Conservation (phyloP, 2,888 invertebrate species). For the Falcaria lacertinaria region DNA sequence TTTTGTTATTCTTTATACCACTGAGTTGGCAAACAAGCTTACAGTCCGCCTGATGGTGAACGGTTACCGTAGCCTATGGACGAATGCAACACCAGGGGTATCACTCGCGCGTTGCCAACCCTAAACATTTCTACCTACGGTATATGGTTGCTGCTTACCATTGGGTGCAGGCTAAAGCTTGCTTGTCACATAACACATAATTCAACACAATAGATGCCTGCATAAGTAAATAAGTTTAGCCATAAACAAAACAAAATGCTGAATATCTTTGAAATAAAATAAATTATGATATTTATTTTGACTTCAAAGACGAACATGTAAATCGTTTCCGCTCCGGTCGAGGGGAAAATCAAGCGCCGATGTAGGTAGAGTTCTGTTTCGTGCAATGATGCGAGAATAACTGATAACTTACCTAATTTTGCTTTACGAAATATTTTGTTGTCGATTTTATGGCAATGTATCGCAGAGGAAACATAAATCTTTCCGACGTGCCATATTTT, state of each 20-base stretch:
- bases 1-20: no score
- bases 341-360: slow-evolving; percentile 38
- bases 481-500: no score
- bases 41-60: no score
- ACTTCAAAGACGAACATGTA: background rate
- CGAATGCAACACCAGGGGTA: no score
- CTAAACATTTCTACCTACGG: no score
- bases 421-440: slow-evolving; percentile 16
- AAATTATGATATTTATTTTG: background rate
- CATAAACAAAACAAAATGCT: background rate
- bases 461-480: background rate
- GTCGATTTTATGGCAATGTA: background rate
- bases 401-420: slow-evolving; percentile 35
- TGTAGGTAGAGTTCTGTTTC: slow-evolving; percentile 22
- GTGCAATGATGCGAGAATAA: slow-evolving; percentile 38
- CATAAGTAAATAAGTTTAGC: background rate
- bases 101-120: no score
- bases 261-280: slow-evolving; percentile 2
- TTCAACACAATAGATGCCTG: no score
- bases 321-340: slow-evolving; percentile 29
- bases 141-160: no score
- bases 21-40: no score
- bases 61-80: no score
- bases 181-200: no score
- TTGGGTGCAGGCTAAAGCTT: no score